Evolutionary conservation across 1,140 invertebrate species (phyloP).

Genomic region (Phymastichus coffea): DNA sequence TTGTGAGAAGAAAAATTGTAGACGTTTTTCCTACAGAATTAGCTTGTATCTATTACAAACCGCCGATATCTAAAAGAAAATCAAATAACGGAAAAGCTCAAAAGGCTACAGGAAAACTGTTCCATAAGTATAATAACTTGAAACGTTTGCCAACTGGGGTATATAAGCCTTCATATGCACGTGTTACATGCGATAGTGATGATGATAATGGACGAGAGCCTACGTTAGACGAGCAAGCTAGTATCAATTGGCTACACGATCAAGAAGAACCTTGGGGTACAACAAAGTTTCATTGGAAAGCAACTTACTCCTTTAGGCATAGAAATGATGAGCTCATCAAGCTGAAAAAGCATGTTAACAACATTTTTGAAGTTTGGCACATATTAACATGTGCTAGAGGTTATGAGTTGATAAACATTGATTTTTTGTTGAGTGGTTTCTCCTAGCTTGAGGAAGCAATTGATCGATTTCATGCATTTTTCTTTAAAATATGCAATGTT

Average conservation of each 20-base stretch:
- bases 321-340: not conserved
- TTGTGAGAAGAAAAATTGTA: not conserved
- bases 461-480: slow-evolving; percentile 8
- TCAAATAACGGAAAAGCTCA: too few relatives aligned
- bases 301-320: not conserved
- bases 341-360: not conserved
- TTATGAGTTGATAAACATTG: not conserved
- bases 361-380: slow-evolving; percentile 6
- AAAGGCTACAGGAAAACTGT: slow-evolving; percentile 10
- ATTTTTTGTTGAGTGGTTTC: not conserved
- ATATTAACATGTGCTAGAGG: slow-evolving; percentile 12
- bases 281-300: slow-evolving; percentile 2
- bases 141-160: not conserved
- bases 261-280: slow-evolving; percentile 3
- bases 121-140: slow-evolving; percentile 20
- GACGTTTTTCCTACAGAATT: slow-evolving; percentile 12
- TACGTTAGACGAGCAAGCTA: not conserved
- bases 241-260: slow-evolving; percentile 8
- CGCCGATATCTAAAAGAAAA: not conserved
- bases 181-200: not conserved
- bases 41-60: not conserved
- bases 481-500: not conserved
- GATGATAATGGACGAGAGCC: not conserved
- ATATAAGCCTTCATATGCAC: not conserved
- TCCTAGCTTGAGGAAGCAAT: not conserved